Evolutionary conservation across 1,140 invertebrate genomes (phyloP), one percentile per base, ranked within the genome.

Genomic region (Apocrypta bakeri): DNA sequence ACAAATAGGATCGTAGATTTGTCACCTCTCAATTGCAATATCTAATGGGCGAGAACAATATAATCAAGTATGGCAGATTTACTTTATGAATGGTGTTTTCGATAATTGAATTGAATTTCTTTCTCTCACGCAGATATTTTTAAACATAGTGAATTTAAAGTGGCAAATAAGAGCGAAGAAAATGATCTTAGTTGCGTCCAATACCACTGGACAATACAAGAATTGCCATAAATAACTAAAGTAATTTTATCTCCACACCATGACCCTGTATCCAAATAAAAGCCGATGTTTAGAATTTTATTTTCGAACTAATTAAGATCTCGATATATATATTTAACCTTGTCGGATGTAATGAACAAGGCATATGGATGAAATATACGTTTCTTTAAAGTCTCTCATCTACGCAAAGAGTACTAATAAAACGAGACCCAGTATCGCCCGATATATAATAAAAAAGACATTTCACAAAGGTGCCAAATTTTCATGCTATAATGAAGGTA

Each of bases 401-500:
- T 68, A 33, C 29, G 2, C 9, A n/a, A 7, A 12, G 29, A 27
- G 68, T 31, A n/a, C 48, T 78, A 82, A 82, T 82, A 82, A 82
- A 77, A 78, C 29, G 64, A 63, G 42, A 77, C 40, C 78, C 31
- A 8, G 64, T 17, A 17, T 56, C 74, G 78, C 69, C 56, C 56
- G 81, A 83, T 78, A 73, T 74, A 72, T 37, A 83, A 73, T 48
- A n/a, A 61, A 69, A 27, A 14, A 40, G 31, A 77, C 31, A 69
- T 61, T 82, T 78, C 48, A 24, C 71, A 25, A 76, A 74, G 61
- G 76, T 27, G 37, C 81, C 69, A 79, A 83, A 83, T 83, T 83
- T 75, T 83, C 81, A 83, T 71, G 69, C 21, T 61, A 83, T 83
- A 83, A 83, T 74, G 75, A 79, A 69, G 37, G 27, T 48, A 69